A percentile compares a stretch with the other conserved stretches of the same genome.
phyloP scores from a whole-genome alignment of 1,140 invertebrate genomes.

The Episyrphus balteatus region DNA sequence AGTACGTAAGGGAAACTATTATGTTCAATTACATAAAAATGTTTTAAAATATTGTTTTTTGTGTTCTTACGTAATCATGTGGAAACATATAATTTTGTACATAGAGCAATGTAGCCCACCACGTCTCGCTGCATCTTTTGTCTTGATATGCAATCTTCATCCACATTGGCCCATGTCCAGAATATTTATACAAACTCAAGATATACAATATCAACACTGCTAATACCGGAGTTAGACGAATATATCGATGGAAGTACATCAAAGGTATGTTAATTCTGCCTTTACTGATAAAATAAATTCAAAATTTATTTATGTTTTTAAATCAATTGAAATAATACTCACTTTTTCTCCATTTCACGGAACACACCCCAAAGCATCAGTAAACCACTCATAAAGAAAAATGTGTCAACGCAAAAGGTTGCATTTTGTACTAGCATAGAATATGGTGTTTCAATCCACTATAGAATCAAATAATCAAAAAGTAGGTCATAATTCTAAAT shows the following conservation, averaged over 20 bases:
- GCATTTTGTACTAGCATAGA: constrained; percentile 47
- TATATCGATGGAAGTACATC: constrained; percentile 3
- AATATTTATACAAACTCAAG: constrained; percentile 42
- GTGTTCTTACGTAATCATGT: constrained; percentile 24
- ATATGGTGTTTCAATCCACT: constrained; percentile 37
- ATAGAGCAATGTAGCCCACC: constrained; percentile 78
- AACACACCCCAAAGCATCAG: constrained; percentile 52
- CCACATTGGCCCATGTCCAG: constrained; percentile 50
- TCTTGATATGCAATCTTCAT: constrained; percentile 43
- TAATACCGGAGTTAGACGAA: constrained; percentile 25
- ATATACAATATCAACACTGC: constrained; percentile 44
- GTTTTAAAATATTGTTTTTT: too few relatives aligned
- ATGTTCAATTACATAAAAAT: too few relatives aligned
- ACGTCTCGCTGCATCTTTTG: constrained; percentile 54
- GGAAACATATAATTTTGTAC: constrained; percentile 67
- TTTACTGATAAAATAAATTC: constrained; percentile 43
- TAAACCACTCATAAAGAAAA: constrained; percentile 56
- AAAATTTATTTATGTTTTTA: too few relatives aligned
- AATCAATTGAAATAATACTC: too few relatives aligned
- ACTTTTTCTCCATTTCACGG: constrained; percentile 52
- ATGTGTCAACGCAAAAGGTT: constrained; percentile 55
- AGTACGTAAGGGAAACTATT: too few relatives aligned
- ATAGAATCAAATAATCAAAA: too few relatives aligned
- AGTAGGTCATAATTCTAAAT: too few relatives aligned
- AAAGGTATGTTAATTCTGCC: constrained; percentile 6